Percentiles rank a stretch among this genome's conserved stretches.
These are phyloP conservation scores for Coreius guichenoti DNA, from an alignment of 2,797 vertebrate species.

Conservation along the genomic window DNA sequence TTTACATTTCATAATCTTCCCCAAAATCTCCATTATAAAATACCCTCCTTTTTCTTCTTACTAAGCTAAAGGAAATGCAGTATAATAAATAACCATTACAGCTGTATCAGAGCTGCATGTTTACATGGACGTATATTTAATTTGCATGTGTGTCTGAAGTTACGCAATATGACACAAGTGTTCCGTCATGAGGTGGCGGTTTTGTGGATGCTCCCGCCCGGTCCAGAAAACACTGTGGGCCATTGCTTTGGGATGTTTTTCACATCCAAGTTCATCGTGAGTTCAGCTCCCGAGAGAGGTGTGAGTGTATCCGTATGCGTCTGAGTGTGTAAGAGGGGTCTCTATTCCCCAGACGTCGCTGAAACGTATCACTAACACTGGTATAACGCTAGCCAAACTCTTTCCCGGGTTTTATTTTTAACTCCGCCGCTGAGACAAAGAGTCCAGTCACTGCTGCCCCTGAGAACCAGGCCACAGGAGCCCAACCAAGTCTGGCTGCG, in stretches of 20 bases:
- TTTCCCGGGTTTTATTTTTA: slow-evolving; percentile 68
- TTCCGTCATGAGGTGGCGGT: slow-evolving; percentile 58
- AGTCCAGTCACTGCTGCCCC: slow-evolving; percentile 66
- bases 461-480: slow-evolving; percentile 68
- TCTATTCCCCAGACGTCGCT: slow-evolving; percentile 58
- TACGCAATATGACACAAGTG: slow-evolving; percentile 56
- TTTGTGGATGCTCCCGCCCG: slow-evolving; percentile 49
- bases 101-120: background rate
- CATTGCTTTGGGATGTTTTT: slow-evolving; percentile 53
- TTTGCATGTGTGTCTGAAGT: slow-evolving; percentile 38
- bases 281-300: slow-evolving; percentile 55
- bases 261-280: slow-evolving; percentile 58
- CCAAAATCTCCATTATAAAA: slow-evolving; percentile 38
- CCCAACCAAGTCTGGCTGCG: slow-evolving; percentile 65
- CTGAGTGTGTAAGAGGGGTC: slow-evolving; percentile 57
- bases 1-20: slow-evolving; percentile 47
- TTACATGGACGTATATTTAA: slow-evolving; percentile 30
- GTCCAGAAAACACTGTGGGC: slow-evolving; percentile 52
- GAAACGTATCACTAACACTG: slow-evolving; percentile 61
- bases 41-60: background rate
- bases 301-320: slow-evolving; percentile 53
- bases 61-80: background rate
- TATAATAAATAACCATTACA: background rate
- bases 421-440: slow-evolving; percentile 66
- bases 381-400: slow-evolving; percentile 57